Evolutionary conservation across 2,888 invertebrate genomes (phyloP).

Genomic region (Teleogryllus oceanicus): DNA sequence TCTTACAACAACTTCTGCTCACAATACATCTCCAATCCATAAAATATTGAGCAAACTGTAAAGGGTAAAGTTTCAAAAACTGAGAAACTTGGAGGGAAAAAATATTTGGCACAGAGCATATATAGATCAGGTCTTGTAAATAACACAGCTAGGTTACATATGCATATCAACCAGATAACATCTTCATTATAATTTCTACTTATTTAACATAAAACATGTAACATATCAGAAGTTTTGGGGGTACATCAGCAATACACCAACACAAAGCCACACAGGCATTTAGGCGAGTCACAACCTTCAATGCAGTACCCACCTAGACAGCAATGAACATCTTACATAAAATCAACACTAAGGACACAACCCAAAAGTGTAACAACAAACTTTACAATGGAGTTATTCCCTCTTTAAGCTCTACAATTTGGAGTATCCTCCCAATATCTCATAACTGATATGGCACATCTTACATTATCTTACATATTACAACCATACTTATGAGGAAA

Average conservation of each 20-base stretch:
- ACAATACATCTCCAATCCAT: slow-evolving; percentile 1
- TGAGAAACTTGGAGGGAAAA: slow-evolving; percentile 11
- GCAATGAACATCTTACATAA: slow-evolving; percentile 1
- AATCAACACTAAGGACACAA: slow-evolving; percentile 18
- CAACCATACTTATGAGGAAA: slow-evolving; percentile 8
- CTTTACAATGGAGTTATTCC: neutral
- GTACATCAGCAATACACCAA: slow-evolving; percentile 1
- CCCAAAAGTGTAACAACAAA: slow-evolving; percentile 4
- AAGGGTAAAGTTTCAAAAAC: slow-evolving; percentile 18
- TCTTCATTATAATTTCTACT: slow-evolving; percentile 10
- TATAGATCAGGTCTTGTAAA: slow-evolving; percentile 18
- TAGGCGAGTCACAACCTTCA: slow-evolving; percentile 9
- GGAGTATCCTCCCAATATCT: slow-evolving; percentile 1
- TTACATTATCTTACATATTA: slow-evolving; percentile 11
- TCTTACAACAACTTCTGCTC: slow-evolving; percentile 18
- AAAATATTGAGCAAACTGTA: slow-evolving; percentile 18
- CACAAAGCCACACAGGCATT: slow-evolving; percentile 10
- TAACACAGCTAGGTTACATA: slow-evolving; percentile 11
- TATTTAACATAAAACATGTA: slow-evolving; percentile 1
- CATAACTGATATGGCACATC: slow-evolving; percentile 2
- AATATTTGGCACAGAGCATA: neutral
- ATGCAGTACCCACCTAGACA: neutral
- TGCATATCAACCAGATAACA: neutral
- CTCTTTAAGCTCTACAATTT: slow-evolving; percentile 18
- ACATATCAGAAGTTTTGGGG: slow-evolving; percentile 7